A percentile compares a stretch with the other conserved stretches of the same genome.
Conservation (phyloP, 1,140 invertebrate genomes). For the Aphelenchoides besseyi region DNA sequence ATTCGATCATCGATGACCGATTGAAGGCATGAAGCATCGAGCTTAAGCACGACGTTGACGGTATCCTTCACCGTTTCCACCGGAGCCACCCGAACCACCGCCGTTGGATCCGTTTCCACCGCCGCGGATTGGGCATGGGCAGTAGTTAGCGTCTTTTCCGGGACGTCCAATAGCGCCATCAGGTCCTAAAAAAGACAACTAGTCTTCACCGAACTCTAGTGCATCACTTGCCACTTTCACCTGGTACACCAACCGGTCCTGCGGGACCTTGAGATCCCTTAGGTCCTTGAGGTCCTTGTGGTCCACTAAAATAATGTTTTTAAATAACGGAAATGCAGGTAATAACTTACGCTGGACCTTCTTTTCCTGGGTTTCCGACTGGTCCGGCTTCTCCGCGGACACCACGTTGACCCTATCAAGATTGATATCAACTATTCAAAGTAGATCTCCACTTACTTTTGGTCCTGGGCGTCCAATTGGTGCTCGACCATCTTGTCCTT, state of each 20-base stretch:
- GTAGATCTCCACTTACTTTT: background rate
- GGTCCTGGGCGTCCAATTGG: conserved; percentile 31
- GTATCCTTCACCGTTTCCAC: conserved; percentile 9
- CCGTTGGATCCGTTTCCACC: background rate
- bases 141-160: conserved; percentile 24
- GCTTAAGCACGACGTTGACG: background rate
- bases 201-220: too few relatives aligned
- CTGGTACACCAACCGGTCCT: conserved; percentile 15
- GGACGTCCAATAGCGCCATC: conserved; percentile 13
- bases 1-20: background rate
- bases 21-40: background rate
- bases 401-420: conserved; percentile 22
- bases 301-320: background rate
- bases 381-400: conserved; percentile 4
- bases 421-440: background rate
- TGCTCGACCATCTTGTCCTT: conserved; percentile 17
- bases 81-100: conserved; percentile 14
- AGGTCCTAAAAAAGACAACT: too few relatives aligned
- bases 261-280: background rate
- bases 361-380: conserved; percentile 16
- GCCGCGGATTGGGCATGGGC: conserved; percentile 9
- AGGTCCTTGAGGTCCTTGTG: conserved; percentile 17
- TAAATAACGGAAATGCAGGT: background rate
- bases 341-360: background rate
- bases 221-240: background rate